Base-by-base conservation (phyloP, 2,797 vertebrate genomes). In the Chelon labrosus region DNA sequence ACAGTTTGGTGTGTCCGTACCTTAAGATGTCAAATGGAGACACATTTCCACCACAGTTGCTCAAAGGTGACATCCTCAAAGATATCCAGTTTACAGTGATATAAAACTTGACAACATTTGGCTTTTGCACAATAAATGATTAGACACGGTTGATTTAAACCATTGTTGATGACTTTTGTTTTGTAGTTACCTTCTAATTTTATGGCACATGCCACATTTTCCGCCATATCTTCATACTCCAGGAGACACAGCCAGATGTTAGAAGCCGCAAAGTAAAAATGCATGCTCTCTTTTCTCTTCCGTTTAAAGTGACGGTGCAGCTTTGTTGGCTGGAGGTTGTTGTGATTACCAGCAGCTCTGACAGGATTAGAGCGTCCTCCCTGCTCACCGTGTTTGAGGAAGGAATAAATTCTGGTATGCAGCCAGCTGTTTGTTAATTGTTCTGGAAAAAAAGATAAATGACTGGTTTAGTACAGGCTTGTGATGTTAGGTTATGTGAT, bases 361-460 rank as follows among this genome's bases (percentile, higher is more conserved):
- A 60, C 66, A n/a, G 54, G 60, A 65, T 68, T 61, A 52, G 22
- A 3, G 16, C 2, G n/a, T 19, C 17, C n/a, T 25, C 38, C 10
- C 38, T 3, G 0, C 14, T 64, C 66, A 35, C 4, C 20, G 20
- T 52, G 22, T 11, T 52, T 44, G 42, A 5, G 42, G 13, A 14
- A 16, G 13, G 14, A 16, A 9, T 4, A 39, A 39, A 41, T 1
- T 1, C 39, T n/a, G 46, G 46, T 47, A 19, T 10, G 20, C 46
- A 53, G 62, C 63, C 75, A 73, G 65, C 38, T 77, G 73, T 62
- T 57, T 38, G 46, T 8, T 47, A 19, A 47, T 47, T 9, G 46
- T 19, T 47, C 3, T 8, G 46, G 17, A 47, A 47, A 19, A 7
- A 19, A n/a, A 47, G 46, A 47, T 47, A 47, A 47, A 19, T 16